Evolutionary conservation across 1,140 invertebrate species (phyloP), one percentile per base, ranked within the genome.

Genomic region (Caenorhabditis tropicalis): DNA sequence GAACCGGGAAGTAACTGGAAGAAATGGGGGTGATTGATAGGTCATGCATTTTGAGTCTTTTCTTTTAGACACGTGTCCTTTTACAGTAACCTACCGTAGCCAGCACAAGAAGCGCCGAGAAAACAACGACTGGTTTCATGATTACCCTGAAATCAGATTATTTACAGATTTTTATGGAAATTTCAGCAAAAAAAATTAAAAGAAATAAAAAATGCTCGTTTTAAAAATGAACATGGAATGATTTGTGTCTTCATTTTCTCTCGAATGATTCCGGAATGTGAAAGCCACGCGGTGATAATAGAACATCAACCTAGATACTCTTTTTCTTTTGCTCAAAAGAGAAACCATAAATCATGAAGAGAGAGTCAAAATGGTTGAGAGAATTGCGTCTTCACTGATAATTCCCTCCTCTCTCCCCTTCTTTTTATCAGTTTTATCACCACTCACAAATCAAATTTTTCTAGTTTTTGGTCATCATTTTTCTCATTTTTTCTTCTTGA

Each of bases 71-170:
- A n/a, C n/a, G n/a, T n/a, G n/a, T n/a, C n/a, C n/a, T n/a, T n/a
- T n/a, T n/a, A n/a, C n/a, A n/a, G n/a, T n/a, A n/a, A 74, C 65
- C 15, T 43, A 74, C 65, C 33, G 65, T 46, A 74, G 29, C 65
- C 36, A 74, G 36, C 2, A 74, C 36, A 46, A 74, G 65, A 2
- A 74, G 36, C 16, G 58, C 29, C n/a, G 24, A 19, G 24, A 16
- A 74, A 46, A 46, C n/a, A 74, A 31, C 65, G 36, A 74, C n/a
- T 43, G 65, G 65, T 74, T 74, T 74, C 65, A 74, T 74, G 65
- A 12, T 74, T 74, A 74, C 65, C 65, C 65, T 74, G 65, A 2
- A 74, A 74, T 27, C 1, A 58, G 7, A 58, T 58, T 58, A 7
- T 6, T 58, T 15, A 27, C 6, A 27, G 53, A 58, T 58, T 27